These are phyloP conservation scores for Apantesis nais DNA, from an alignment of 2,888 invertebrate genomes.

Conservation along the genomic window DNA sequence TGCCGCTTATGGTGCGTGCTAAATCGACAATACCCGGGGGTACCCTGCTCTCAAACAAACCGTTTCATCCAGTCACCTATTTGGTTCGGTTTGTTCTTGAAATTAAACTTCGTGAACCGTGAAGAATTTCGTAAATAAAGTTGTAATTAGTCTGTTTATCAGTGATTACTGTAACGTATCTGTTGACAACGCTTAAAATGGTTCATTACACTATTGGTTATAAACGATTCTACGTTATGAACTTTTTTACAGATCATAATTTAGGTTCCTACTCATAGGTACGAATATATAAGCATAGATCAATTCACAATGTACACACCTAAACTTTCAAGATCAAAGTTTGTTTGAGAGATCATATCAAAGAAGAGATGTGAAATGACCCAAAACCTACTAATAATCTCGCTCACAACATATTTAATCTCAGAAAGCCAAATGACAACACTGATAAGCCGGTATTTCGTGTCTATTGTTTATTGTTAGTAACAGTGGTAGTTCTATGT, in stretches of 20 bases:
- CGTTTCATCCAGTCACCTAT: conserved; percentile 69
- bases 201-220: not conserved
- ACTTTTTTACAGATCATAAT: not conserved
- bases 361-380: not conserved
- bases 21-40: conserved; percentile 81
- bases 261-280: not conserved
- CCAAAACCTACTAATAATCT: not conserved
- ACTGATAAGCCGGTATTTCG: conserved; percentile 11
- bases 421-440: conserved; percentile 2
- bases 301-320: not conserved
- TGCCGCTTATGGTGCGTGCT: conserved; percentile 82
- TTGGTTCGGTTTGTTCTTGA: conserved; percentile 67
- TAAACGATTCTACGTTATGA: not conserved
- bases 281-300: not conserved
- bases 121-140: conserved; percentile 43
- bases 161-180: conserved; percentile 23
- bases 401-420: not conserved
- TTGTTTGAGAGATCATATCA: not conserved
- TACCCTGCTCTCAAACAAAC: conserved; percentile 66
- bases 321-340: not conserved
- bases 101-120: conserved; percentile 59
- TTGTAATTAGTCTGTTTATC: conserved; percentile 39
- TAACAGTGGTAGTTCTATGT: conserved; percentile 21
- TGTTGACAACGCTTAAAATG: conserved; percentile 29
- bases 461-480: conserved; percentile 27